phyloP scores from a whole-genome alignment of 1,140 invertebrate species.

The Leptoteleia sp. region DNA sequence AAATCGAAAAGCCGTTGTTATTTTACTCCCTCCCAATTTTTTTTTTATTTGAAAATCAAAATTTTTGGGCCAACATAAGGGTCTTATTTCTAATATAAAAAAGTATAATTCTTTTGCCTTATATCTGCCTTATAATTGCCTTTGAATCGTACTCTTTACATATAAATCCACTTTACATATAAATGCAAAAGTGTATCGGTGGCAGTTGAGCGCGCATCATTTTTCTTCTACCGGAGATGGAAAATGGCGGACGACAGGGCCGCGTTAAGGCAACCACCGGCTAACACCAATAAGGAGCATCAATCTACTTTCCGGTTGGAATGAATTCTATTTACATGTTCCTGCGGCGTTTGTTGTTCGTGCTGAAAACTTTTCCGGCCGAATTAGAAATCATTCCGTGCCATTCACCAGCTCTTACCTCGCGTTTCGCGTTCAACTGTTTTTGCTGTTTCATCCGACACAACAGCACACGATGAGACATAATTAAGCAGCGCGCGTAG shows the following conservation, averaged over 20 bases:
- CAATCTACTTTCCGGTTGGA: slow-evolving; percentile 51
- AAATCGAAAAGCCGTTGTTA: too few relatives aligned
- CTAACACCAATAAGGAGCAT: slow-evolving; percentile 38
- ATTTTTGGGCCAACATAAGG: too few relatives aligned
- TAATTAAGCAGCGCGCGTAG: slow-evolving; percentile 46
- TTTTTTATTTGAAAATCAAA: too few relatives aligned
- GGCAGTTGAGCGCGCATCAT: background rate
- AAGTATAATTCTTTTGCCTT: too few relatives aligned
- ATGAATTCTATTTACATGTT: slow-evolving; percentile 54
- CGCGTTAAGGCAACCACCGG: slow-evolving; percentile 11
- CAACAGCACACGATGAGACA: slow-evolving; percentile 42
- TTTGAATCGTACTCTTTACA: too few relatives aligned
- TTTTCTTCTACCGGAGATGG: slow-evolving; percentile 25
- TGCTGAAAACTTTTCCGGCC: slow-evolving; percentile 50
- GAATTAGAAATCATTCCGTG: slow-evolving; percentile 62
- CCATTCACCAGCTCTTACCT: slow-evolving; percentile 55
- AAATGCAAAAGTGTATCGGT: slow-evolving; percentile 9
- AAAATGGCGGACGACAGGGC: slow-evolving; percentile 19
- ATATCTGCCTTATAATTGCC: too few relatives aligned
- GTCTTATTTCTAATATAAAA: too few relatives aligned
- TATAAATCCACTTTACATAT: too few relatives aligned
- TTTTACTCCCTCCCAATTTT: too few relatives aligned
- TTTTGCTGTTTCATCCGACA: slow-evolving; percentile 58
- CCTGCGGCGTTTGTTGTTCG: slow-evolving; percentile 25
- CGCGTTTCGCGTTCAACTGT: slow-evolving; percentile 23